These are phyloP conservation scores for Lanius collurio DNA, from an alignment of 2,113 vertebrate genomes.

Conservation along the genomic window DNA sequence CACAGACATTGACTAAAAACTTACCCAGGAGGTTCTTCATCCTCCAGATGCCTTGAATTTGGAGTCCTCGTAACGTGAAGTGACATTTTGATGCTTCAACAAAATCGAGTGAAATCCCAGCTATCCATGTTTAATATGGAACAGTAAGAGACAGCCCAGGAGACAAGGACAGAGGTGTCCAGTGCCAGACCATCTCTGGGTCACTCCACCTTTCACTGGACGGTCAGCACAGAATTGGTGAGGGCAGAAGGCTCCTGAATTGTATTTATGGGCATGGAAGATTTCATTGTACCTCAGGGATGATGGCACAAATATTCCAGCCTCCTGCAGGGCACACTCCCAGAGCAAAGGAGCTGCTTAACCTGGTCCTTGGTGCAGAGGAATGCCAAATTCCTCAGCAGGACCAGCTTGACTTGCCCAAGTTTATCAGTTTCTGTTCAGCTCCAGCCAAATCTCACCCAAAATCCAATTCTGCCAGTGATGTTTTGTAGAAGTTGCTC, in stretches of 20 bases:
- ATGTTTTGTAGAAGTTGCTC: not conserved
- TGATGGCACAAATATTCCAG: not conserved
- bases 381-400: not conserved
- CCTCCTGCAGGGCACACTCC: not conserved
- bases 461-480: not conserved
- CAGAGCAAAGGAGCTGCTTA: not conserved
- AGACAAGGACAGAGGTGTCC: not conserved
- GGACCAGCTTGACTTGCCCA: not conserved
- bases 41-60: not conserved
- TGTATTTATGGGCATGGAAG: not conserved
- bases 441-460: not conserved
- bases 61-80: rapidly evolving
- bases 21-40: not conserved
- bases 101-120: not conserved
- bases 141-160: not conserved
- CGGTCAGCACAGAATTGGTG: not conserved
- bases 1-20: not conserved
- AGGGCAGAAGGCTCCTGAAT: not conserved
- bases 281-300: not conserved
- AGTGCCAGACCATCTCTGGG: not conserved
- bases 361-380: not conserved
- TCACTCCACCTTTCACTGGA: not conserved
- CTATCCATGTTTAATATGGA: not conserved
- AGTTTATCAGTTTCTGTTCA: not conserved
- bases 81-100: not conserved